Conservation (phyloP, 2,113 vertebrate genomes). For the Circaetus gallicus region DNA sequence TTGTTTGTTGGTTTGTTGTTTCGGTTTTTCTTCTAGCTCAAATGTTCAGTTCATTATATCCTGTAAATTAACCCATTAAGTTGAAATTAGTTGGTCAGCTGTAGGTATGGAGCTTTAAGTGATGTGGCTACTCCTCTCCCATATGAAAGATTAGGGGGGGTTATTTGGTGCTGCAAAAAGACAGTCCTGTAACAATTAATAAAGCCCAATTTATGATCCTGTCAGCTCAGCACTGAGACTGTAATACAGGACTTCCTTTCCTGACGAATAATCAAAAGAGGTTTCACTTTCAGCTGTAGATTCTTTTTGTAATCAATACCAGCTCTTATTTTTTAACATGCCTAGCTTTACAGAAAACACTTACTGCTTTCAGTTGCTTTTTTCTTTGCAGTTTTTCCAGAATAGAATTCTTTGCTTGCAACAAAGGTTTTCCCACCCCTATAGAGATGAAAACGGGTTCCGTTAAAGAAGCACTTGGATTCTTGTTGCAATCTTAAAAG, state of each 20-base stretch:
- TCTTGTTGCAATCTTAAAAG: not conserved
- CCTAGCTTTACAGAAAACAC: not conserved
- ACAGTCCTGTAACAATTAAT: constrained; percentile 10
- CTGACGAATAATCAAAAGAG: not conserved
- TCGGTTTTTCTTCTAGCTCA: not conserved
- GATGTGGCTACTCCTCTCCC: not conserved
- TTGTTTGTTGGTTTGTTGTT: not conserved
- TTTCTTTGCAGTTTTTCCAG: not conserved
- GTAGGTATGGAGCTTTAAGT: not conserved
- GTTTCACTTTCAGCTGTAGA: not conserved
- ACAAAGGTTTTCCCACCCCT: not conserved
- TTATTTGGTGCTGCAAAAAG: not conserved
- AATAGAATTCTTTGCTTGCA: not conserved
- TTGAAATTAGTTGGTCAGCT: not conserved
- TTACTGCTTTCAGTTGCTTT: not conserved
- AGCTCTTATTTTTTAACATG: not conserved
- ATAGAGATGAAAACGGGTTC: not conserved
- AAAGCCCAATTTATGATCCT: constrained; percentile 19
- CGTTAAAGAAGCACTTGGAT: not conserved
- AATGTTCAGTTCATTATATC: not conserved
- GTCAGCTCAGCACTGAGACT: not conserved
- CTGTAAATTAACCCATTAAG: not conserved
- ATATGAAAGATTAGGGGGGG: not conserved
- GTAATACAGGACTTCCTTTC: not conserved
- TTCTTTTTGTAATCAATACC: not conserved